Conservation (phyloP, 2,888 invertebrate genomes). For the Orthosia incerta region DNA sequence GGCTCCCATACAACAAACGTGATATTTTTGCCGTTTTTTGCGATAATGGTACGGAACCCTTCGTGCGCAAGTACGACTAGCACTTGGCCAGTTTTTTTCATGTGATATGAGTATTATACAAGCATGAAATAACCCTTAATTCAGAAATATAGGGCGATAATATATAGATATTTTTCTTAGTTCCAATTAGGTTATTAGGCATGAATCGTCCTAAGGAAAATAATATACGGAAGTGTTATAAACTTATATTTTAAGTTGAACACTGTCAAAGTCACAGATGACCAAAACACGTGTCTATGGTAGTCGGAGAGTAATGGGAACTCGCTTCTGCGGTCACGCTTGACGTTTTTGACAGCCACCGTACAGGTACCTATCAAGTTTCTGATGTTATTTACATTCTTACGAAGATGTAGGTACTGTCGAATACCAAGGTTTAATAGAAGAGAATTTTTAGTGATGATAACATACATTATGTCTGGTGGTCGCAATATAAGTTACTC, state of each 20-base stretch:
- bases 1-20: no score
- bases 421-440: slow-evolving; percentile 8
- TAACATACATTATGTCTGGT: background rate
- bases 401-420: slow-evolving; percentile 29
- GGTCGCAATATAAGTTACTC: background rate
- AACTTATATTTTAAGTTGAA: slow-evolving; percentile 30
- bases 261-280: slow-evolving; percentile 50
- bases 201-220: background rate
- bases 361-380: slow-evolving; percentile 62
- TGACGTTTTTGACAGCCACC: slow-evolving; percentile 69
- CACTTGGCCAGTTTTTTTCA: no score
- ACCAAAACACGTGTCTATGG: slow-evolving; percentile 52
- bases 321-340: slow-evolving; percentile 64
- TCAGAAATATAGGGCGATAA: background rate
- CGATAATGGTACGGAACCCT: no score
- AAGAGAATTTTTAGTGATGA: slow-evolving; percentile 2
- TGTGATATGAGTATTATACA: background rate
- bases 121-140: background rate
- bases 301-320: slow-evolving; percentile 63
- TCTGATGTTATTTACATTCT: slow-evolving; percentile 38
- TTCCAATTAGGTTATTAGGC: background rate
- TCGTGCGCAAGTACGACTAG: no score
- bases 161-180: background rate
- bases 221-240: slow-evolving; percentile 4
- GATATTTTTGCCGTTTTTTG: no score